Evolutionary conservation across 2,888 invertebrate genomes (phyloP), one percentile per base, ranked within the genome.

Genomic region (Catocala nupta): DNA sequence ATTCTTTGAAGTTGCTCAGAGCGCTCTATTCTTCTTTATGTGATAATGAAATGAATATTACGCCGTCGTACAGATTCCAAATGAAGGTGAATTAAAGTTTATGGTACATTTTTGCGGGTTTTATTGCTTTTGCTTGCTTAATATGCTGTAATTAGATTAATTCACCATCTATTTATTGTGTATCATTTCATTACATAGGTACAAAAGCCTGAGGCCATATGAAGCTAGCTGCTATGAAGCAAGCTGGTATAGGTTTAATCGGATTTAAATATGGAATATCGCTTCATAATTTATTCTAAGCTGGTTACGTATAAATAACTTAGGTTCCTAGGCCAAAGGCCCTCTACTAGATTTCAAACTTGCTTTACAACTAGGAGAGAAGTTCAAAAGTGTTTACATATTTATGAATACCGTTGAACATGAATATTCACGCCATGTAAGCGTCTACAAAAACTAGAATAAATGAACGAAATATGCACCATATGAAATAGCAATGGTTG

Each of bases 401-500:
- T 78, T 76, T 71, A 74, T 69, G 61, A 68, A 55, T 39, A 59
- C 63, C 25, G 43, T 47, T 25, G 39, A 63, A 56, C 49, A 72
- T 70, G 65, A 74, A 77, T 74, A 73, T 74, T 70, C 73, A 65
- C 48, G 67, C 58, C 43, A 34, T 63, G 63, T 65, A 75, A 68
- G 65, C 72, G 66, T 65, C 55, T 63, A 70, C 65, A 76, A 81
- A 76, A 76, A 67, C 55, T 58, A 65, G 62, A 81, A 78, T 72
- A 81, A 82, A 82, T 75, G 75, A 80, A 81, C 68, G 77, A 72
- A 75, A 76, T 78, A 77, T 82, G 81, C 79, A 77, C 71, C 79
- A 77, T 78, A 84, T 82, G 79, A 80, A 87, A 85, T 71, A 72
- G 79, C 81, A 78, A 81, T 82, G 75, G 63, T 71, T 68, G 74